Evolutionary conservation across 2,888 invertebrate genomes (phyloP).

Genomic region (Diaprepes abbreviatus): DNA sequence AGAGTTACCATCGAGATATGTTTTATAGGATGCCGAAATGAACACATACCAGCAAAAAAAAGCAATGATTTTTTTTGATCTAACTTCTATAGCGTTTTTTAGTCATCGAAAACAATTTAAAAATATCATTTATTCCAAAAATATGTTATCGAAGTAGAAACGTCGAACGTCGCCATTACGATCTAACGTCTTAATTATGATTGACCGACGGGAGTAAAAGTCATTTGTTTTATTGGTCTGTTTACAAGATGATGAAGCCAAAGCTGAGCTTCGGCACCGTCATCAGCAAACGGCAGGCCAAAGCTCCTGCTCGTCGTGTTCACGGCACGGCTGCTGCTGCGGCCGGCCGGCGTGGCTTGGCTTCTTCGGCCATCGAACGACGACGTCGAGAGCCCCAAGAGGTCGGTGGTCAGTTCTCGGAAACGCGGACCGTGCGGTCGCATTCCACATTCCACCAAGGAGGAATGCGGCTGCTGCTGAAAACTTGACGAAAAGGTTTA

Average conservation of each 20-base stretch:
- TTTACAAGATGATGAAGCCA: not conserved
- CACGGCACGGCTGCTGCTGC: not conserved
- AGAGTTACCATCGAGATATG: no score
- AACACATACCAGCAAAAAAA: no score
- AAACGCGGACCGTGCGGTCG: constrained; percentile 52
- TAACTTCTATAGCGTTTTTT: no score
- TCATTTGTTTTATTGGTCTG: not conserved
- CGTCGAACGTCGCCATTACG: no score
- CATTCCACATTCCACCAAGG: constrained; percentile 37
- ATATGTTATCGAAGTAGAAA: no score
- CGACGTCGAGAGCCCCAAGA: constrained; percentile 24
- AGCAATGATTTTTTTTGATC: no score
- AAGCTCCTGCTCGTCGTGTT: constrained; percentile 3
- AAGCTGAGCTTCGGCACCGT: not conserved
- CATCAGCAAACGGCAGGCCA: constrained; percentile 4
- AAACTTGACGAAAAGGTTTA: not conserved
- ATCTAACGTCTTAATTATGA: no score
- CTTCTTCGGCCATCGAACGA: constrained; percentile 39
- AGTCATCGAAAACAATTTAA: no score
- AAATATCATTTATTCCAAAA: no score
- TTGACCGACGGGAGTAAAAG: not conserved
- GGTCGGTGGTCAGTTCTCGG: constrained; percentile 55
- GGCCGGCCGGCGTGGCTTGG: not conserved
- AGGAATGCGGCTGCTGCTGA: constrained; percentile 28
- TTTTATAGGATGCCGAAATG: no score